Conservation (phyloP, 2,113 vertebrate genomes). For the Heterotilapia buettikoferi region DNA sequence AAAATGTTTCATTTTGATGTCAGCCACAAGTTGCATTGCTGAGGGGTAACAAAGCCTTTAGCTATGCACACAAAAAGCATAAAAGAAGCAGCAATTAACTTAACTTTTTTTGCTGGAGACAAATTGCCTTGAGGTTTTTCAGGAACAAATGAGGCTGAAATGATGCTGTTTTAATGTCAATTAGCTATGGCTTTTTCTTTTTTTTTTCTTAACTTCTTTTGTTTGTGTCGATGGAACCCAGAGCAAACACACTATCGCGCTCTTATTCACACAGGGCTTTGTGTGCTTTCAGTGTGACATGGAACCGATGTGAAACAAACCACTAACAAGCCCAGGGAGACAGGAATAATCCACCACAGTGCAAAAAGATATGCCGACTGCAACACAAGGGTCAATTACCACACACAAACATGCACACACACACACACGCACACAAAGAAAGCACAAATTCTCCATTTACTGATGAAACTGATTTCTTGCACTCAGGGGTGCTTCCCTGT, state of each 20-base stretch:
- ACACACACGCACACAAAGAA: neutral
- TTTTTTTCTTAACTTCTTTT: neutral
- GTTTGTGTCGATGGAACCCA: neutral
- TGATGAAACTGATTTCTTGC: slow-evolving; percentile 25
- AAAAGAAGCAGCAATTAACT: neutral
- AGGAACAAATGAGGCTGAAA: neutral
- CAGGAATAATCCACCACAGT: neutral
- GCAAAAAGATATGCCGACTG: neutral
- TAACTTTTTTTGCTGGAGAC: neutral
- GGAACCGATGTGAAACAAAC: slow-evolving; percentile 11
- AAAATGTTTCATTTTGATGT: neutral
- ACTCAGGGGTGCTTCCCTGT: neutral
- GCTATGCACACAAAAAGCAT: neutral
- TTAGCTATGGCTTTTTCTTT: neutral
- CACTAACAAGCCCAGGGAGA: slow-evolving; percentile 18
- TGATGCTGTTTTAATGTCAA: neutral
- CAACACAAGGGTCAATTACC: slow-evolving; percentile 12
- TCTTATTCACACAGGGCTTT: neutral
- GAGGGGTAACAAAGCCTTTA: neutral
- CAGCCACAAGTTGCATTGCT: neutral
- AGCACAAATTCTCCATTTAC: slow-evolving; percentile 19
- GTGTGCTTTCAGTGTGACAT: neutral
- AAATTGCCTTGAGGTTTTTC: neutral
- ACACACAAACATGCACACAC: neutral
- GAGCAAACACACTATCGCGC: neutral